Evolutionary conservation across 2,888 invertebrate genomes (phyloP), one percentile per base, ranked within the genome.

Genomic region (Amphipoea lucens): DNA sequence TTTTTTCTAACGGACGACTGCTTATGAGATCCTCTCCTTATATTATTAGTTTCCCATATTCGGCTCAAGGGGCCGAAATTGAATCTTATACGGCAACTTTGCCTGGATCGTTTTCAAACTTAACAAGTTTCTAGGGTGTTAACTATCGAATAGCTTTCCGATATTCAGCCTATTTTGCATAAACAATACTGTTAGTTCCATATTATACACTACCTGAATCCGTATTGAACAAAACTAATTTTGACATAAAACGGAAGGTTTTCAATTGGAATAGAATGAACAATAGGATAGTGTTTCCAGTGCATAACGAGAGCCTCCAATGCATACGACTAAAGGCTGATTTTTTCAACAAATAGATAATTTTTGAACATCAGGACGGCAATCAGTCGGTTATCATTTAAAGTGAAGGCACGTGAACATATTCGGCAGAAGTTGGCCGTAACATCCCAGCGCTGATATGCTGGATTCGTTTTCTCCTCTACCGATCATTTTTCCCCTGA

Each of bases 1-100:
- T 86, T 84, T 86, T 78, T 88, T 75, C 66, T 74, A 83, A 78
- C 79, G 40, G 78, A 36, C 63, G 63, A 42, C 60, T 79, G 60
- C 79, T 79, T 86, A 83, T 79, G 72, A 68, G 70, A 65, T 82
- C 23, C 29, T 75, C 20, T 75, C 17, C 74, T 69, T 40, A 74
- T 66, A 78, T 76, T 86, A 88, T 86, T 80, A 87, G 75, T 78
- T 87, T 84, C 68, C 65, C 67, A 87, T 83, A 78, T 79, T 71
- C 17, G 70, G 42, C 76, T 78, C 62, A n/a, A 76, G 68, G 60
- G 42, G 40, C 68, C 62, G 68, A 85, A 80, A 87, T 82, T 81
- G 69, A 79, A 76, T 84, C 77, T 65, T 66, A 67, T 70, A 60
- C 54, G 66, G 45, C 6, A 83, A 68, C 66, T 83, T 75, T 62